phyloP scores from a whole-genome alignment of 2,797 vertebrate species.

The Valencia hispanica region DNA sequence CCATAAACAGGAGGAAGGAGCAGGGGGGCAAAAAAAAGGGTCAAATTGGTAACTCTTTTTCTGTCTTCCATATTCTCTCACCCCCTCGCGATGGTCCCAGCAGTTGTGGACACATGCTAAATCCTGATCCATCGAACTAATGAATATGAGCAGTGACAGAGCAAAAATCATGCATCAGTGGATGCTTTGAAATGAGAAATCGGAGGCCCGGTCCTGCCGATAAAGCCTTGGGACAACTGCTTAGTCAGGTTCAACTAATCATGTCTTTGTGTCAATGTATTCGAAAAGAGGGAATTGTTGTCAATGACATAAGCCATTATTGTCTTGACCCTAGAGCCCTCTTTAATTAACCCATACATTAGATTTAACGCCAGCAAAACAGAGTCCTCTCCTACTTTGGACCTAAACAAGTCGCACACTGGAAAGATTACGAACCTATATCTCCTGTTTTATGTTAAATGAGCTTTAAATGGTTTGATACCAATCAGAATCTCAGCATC shows the following conservation, averaged over 20 bases:
- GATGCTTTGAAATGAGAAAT: conserved; percentile 60
- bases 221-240: conserved; percentile 83
- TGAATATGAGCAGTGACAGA: conserved; percentile 40
- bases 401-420: conserved; percentile 33
- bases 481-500: conserved; percentile 53
- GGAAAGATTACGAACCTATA: conserved; percentile 40
- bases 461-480: conserved; percentile 51
- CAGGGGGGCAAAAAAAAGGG: conserved; percentile 4
- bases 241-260: conserved; percentile 90
- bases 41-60: conserved; percentile 7
- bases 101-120: conserved; percentile 28
- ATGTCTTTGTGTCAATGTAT: conserved; percentile 87
- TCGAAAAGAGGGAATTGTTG: conserved; percentile 84
- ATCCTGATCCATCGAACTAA: conserved; percentile 40
- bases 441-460: conserved; percentile 47
- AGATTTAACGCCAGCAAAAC: conserved; percentile 76
- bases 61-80: conserved; percentile 5
- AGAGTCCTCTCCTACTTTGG: conserved; percentile 20
- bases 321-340: conserved; percentile 84
- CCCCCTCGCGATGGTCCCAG: not conserved
- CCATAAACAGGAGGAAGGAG: conserved; percentile 1
- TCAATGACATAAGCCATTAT: conserved; percentile 85
- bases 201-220: conserved; percentile 70
- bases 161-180: conserved; percentile 32
- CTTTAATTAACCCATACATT: conserved; percentile 81